These are phyloP conservation scores for Poecilobothrus nobilitatus DNA, from an alignment of 2,888 invertebrate genomes.

Conservation along the genomic window DNA sequence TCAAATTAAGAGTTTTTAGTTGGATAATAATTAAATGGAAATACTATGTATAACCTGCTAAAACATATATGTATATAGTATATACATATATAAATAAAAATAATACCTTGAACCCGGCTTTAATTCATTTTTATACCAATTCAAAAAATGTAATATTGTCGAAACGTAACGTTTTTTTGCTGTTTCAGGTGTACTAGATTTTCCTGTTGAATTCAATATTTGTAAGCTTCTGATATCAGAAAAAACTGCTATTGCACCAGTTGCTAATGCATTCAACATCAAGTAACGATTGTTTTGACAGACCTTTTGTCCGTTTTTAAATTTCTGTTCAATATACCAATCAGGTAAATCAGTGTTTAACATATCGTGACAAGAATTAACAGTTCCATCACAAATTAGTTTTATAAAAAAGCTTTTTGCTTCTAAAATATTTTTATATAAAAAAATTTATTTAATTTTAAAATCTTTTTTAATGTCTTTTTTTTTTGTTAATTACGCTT, in stretches of 20 bases:
- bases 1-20: too few relatives aligned
- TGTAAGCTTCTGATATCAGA: not conserved
- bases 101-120: not conserved
- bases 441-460: too few relatives aligned
- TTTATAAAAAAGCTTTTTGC: too few relatives aligned
- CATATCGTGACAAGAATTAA: too few relatives aligned
- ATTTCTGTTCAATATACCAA: not conserved
- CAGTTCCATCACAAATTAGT: too few relatives aligned
- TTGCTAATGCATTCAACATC: not conserved
- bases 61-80: too few relatives aligned
- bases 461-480: too few relatives aligned
- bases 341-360: conserved; percentile 8
- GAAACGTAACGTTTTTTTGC: not conserved
- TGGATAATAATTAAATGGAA: too few relatives aligned
- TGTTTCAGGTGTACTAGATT: not conserved
- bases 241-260: not conserved
- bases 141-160: not conserved
- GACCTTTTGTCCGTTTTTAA: not conserved
- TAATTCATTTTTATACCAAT: not conserved
- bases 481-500: too few relatives aligned
- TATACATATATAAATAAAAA: too few relatives aligned
- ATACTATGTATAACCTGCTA: too few relatives aligned
- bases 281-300: not conserved
- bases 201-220: not conserved
- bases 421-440: too few relatives aligned